phyloP scores from a whole-genome alignment of 2,113 vertebrate species.

The Vulpes ferrilata region DNA sequence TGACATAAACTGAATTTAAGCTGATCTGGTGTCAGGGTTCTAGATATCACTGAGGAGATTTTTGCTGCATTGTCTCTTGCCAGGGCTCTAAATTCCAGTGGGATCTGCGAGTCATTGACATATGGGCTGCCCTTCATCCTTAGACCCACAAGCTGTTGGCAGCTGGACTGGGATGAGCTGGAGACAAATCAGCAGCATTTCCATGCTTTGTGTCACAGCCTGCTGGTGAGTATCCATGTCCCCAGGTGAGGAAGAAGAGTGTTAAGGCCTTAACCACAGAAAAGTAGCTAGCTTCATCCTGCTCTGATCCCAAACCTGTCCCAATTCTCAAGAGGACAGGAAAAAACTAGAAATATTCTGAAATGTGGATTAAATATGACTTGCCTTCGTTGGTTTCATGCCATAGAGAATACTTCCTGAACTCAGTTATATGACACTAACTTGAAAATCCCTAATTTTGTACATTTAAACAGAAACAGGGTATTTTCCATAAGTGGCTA shows the following conservation, averaged over 20 bases:
- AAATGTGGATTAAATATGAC: conserved; percentile 14
- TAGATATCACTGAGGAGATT: background rate
- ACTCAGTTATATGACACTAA: conserved; percentile 22
- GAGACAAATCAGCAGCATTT: conserved; percentile 95
- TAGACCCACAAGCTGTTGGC: conserved; percentile 95
- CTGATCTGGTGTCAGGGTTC: background rate
- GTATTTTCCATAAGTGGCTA: background rate
- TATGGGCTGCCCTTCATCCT: conserved; percentile 95
- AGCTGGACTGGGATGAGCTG: conserved; percentile 97
- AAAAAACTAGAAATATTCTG: conserved; percentile 6
- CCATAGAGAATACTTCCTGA: background rate
- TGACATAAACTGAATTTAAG: background rate
- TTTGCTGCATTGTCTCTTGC: conserved; percentile 43
- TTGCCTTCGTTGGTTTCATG: conserved; percentile 4
- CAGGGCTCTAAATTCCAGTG: conserved; percentile 91
- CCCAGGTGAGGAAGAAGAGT: background rate
- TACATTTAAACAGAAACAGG: conserved; percentile 37
- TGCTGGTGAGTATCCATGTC: conserved; percentile 89
- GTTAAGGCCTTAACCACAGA: background rate
- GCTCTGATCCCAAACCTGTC: background rate
- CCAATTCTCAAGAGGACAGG: background rate
- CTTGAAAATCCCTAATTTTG: conserved; percentile 16
- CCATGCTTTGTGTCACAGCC: conserved; percentile 93
- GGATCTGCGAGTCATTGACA: conserved; percentile 94
- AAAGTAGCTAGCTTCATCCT: background rate